A percentile compares a stretch with the other conserved stretches of the same genome.
Conservation (phyloP, 2,888 invertebrate species). For the Caradrina kadenii region DNA sequence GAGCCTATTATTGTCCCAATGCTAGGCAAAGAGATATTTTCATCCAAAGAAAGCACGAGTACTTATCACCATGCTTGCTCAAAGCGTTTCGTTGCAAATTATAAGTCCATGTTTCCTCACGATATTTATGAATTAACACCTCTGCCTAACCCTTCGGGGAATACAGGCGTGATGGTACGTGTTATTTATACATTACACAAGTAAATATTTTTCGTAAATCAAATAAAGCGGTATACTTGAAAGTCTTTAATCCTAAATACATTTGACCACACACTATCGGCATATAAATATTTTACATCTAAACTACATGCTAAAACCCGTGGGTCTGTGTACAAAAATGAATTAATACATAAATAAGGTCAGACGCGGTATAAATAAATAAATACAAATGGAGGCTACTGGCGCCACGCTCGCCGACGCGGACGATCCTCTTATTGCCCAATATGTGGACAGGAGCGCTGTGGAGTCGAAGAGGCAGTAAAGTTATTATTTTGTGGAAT, state of each 20-base stretch:
- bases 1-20: too few species aligned
- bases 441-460: slow-evolving; percentile 71
- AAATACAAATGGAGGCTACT: slow-evolving; percentile 89
- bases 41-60: too few species aligned
- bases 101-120: too few species aligned
- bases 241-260: not conserved
- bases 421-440: slow-evolving; percentile 85
- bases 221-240: not conserved
- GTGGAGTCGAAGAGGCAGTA: slow-evolving; percentile 66
- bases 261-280: slow-evolving; percentile 36
- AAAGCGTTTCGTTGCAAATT: too few species aligned
- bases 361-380: slow-evolving; percentile 88
- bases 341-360: slow-evolving; percentile 87
- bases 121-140: too few species aligned
- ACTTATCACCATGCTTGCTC: too few species aligned
- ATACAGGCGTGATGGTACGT: too few species aligned
- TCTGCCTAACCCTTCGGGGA: too few species aligned
- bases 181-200: too few species aligned
- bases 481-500: not conserved
- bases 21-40: too few species aligned
- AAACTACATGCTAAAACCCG: slow-evolving; percentile 62
- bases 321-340: slow-evolving; percentile 75
- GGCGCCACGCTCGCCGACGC: slow-evolving; percentile 87
- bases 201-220: not conserved
- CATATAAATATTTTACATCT: slow-evolving; percentile 46